A percentile compares a stretch with the other conserved stretches of the same genome.
phyloP scores from a whole-genome alignment of 2,888 invertebrate species.

The Caradrina kadenii region DNA sequence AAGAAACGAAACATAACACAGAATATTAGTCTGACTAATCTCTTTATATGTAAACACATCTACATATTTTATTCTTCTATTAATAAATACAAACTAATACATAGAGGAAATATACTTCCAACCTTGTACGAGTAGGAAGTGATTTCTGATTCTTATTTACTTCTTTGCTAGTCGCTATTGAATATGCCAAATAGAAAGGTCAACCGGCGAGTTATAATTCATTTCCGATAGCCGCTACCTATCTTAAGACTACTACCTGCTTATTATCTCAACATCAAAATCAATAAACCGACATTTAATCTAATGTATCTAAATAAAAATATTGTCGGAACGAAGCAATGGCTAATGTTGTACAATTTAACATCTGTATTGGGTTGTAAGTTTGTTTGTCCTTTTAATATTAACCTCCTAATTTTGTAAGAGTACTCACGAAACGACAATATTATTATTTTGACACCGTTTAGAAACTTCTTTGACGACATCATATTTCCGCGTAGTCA shows the following conservation, averaged over 20 bases:
- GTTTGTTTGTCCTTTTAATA: slow-evolving; percentile 45
- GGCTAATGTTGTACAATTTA: slow-evolving; percentile 41
- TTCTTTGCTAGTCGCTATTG: slow-evolving; percentile 68
- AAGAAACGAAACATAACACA: slow-evolving; percentile 22
- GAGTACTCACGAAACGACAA: slow-evolving; percentile 17
- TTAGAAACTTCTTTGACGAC: slow-evolving; percentile 2
- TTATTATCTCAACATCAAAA: slow-evolving; percentile 55
- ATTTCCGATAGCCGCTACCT: slow-evolving; percentile 72
- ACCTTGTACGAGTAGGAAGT: slow-evolving; percentile 76
- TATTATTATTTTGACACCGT: not conserved
- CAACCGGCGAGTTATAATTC: slow-evolving; percentile 67
- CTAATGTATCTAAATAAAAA: slow-evolving; percentile 23
- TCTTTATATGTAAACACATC: slow-evolving; percentile 29
- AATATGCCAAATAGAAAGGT: slow-evolving; percentile 77
- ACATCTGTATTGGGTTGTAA: slow-evolving; percentile 3
- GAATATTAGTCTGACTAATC: slow-evolving; percentile 29
- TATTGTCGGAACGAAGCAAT: slow-evolving; percentile 25
- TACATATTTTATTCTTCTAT: slow-evolving; percentile 42
- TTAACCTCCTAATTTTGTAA: slow-evolving; percentile 35
- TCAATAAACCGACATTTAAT: slow-evolving; percentile 50
- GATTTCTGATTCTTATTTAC: slow-evolving; percentile 70
- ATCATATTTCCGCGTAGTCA: slow-evolving; percentile 26
- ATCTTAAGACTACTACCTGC: slow-evolving; percentile 49
- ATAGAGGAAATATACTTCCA: slow-evolving; percentile 71
- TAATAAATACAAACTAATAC: slow-evolving; percentile 71